Evolutionary conservation across 2,797 vertebrate species (phyloP), one percentile per base, ranked within the genome.

Genomic region (Sciaenops ocellatus): DNA sequence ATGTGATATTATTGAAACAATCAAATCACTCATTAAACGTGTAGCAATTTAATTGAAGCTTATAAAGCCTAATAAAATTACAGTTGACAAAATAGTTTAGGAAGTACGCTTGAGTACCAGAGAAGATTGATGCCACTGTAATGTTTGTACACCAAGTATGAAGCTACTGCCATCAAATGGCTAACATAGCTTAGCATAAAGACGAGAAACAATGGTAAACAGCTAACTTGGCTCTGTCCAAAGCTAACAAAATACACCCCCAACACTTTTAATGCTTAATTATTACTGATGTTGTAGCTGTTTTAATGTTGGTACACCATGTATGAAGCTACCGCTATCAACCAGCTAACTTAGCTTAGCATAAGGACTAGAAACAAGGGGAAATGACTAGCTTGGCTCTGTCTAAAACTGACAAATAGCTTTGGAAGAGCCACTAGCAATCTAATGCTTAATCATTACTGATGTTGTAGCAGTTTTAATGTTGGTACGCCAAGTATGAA

Each of bases 301-400:
- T 26, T 26, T 26, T 26, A 26, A 26, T 26, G 26, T 26, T 26
- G 30, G 30, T 34, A 34, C 30, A 34, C 30, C 6, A 34, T 7
- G 41, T 42, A 3, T 42, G 41, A 38, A 42, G 42, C 42, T 34
- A 34, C 7, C 0, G 42, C 3, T 3, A 4, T 4, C 42, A 42
- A 42, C 42, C n/a, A 6, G 62, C 52, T 47, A 13, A n/a, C 16
- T 16, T 47, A 20, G 15, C 26, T 47, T 26, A 9, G 24, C 16
- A 47, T 4, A 34, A 34, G 8, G 34, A 34, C 34, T 34, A 34
- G 7, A 34, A 34, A 1, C 7, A 30, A 30, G 1, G 30, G 6
- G 1, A 34, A 34, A 1, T 0, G 1, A 1, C 6, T 34, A 7
- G 6, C 30, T 7, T 34, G 1, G 30, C 30, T 34, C 6, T 34